A percentile compares a stretch with the other conserved stretches of the same genome.
These are phyloP conservation scores for Drosophila nikananu DNA, from an alignment of 1,140 invertebrate species.

Conservation along the genomic window DNA sequence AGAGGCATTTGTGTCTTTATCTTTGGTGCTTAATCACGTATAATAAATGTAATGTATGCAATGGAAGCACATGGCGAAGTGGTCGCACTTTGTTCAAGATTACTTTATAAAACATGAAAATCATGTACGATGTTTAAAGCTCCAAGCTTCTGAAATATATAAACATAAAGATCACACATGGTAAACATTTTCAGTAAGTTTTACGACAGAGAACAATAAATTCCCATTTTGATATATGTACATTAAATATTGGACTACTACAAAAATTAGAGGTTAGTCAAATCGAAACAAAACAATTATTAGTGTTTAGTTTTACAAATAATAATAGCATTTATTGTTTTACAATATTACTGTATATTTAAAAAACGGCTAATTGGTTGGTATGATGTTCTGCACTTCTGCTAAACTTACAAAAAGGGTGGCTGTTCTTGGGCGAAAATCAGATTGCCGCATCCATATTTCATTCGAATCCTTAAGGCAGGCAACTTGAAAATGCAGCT, in stretches of 20 bases:
- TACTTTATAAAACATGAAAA: background rate
- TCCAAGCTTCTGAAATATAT: background rate
- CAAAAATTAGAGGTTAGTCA: background rate
- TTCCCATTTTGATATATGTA: too few species aligned
- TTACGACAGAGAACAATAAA: background rate
- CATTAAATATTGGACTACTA: too few species aligned
- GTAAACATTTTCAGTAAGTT: background rate
- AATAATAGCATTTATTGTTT: background rate
- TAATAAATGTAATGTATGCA: background rate
- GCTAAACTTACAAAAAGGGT: background rate
- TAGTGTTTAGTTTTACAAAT: background rate
- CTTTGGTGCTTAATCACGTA: background rate
- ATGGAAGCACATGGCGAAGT: background rate
- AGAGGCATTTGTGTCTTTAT: background rate
- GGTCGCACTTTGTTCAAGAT: background rate
- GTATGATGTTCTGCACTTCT: background rate
- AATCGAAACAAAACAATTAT: background rate
- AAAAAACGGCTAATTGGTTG: background rate
- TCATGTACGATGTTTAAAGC: too few species aligned
- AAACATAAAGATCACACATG: background rate
- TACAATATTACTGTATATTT: background rate
- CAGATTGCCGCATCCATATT: conserved; percentile 34
- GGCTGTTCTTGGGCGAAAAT: conserved; percentile 9
- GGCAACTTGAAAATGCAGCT: conserved; percentile 47
- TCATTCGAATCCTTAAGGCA: conserved; percentile 25